These are phyloP conservation scores for Apodemia mormo DNA, from an alignment of 2,888 invertebrate species.

Conservation along the genomic window DNA sequence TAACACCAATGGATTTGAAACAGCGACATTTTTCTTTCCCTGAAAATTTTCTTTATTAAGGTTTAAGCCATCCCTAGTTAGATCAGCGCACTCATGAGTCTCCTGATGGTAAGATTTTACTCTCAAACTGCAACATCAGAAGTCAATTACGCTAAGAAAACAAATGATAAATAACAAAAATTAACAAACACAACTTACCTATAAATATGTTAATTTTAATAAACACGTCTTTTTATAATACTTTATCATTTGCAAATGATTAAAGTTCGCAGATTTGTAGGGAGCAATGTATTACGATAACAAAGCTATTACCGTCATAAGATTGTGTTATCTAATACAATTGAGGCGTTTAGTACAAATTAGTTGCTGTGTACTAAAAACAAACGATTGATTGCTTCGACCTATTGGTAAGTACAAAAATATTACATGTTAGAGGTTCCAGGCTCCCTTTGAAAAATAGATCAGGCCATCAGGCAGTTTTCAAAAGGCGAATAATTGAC, in stretches of 20 bases:
- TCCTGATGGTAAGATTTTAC: no score
- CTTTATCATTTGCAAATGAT: constrained; percentile 49
- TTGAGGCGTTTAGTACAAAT: neutral
- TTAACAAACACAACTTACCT: neutral
- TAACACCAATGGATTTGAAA: no score
- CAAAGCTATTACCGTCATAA: neutral
- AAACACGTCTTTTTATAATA: constrained; percentile 49
- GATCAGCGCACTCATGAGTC: no score
- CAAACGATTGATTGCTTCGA: neutral
- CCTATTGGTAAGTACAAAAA: neutral
- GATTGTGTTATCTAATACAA: constrained; percentile 9
- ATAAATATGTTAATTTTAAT: neutral
- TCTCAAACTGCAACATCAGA: neutral
- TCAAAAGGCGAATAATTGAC: no score
- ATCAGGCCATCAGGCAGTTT: no score
- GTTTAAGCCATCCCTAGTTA: no score
- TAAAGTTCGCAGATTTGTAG: constrained; percentile 21
- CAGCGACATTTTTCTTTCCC: no score
- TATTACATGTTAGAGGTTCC: no score
- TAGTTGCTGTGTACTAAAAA: neutral
- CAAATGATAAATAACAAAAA: neutral
- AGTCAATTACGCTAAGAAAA: neutral
- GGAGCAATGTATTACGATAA: constrained; percentile 12
- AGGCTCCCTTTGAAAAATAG: no score
- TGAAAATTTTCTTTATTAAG: no score